Evolutionary conservation across 2,888 invertebrate genomes (phyloP).

Genomic region (Drosophila robusta): DNA sequence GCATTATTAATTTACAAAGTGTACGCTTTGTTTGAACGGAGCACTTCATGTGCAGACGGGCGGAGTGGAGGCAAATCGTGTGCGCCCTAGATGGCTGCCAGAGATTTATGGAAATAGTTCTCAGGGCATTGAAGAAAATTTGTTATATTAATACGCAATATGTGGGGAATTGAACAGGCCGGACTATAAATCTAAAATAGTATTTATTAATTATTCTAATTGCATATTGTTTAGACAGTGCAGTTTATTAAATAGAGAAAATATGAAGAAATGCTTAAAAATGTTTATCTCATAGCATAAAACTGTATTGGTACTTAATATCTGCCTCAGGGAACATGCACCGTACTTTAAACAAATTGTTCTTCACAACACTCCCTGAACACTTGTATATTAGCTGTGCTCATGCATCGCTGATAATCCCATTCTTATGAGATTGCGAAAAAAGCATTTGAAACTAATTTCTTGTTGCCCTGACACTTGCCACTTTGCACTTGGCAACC

Average conservation of each 20-base stretch:
- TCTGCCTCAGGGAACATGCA: neutral
- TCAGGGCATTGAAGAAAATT: constrained; percentile 21
- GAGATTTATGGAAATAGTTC: constrained; percentile 42
- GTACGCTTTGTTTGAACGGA: constrained; percentile 54
- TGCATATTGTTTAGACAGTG: no score
- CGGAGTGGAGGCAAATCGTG: neutral
- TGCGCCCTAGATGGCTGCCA: constrained; percentile 27
- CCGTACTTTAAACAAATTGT: neutral
- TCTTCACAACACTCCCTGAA: neutral
- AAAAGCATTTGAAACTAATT: constrained; percentile 67
- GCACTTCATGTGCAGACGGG: constrained; percentile 25
- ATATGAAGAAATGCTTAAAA: neutral
- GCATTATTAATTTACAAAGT: constrained; percentile 78
- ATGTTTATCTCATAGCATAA: neutral
- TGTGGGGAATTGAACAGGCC: neutral
- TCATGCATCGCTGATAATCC: constrained; percentile 14
- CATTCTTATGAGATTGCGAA: constrained; percentile 19
- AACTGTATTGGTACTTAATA: neutral
- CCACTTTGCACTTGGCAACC: constrained; percentile 40
- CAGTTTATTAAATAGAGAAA: neutral
- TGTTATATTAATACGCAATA: neutral
- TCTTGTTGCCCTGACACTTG: constrained; percentile 53
- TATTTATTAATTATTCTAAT: neutral
- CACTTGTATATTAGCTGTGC: constrained; percentile 3
- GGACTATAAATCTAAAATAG: neutral